Conservation (phyloP, 1,140 invertebrate genomes). For the Drosophila tsacasi region DNA sequence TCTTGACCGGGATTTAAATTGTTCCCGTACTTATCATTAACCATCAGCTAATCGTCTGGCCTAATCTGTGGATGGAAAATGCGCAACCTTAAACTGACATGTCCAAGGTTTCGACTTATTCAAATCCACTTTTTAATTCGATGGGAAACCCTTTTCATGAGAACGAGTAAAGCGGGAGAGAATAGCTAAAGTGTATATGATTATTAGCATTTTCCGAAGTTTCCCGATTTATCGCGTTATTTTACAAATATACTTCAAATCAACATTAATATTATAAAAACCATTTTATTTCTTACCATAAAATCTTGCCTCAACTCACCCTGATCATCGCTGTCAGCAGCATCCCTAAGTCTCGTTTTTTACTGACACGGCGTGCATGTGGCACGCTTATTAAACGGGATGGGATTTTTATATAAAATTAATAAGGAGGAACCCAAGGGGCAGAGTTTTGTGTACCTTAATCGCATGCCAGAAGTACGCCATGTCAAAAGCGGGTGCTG, state of each 20-base stretch:
- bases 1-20: conserved; percentile 13
- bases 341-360: conserved; percentile 62
- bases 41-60: conserved; percentile 15
- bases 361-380: conserved; percentile 25
- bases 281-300: neutral
- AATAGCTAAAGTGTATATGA: too few species aligned
- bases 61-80: conserved; percentile 57
- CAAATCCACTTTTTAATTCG: conserved; percentile 64
- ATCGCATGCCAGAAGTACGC: conserved; percentile 43
- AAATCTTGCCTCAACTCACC: conserved; percentile 4
- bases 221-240: neutral
- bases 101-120: conserved; percentile 4
- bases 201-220: neutral
- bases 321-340: conserved; percentile 30
- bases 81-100: conserved; percentile 20
- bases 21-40: conserved; percentile 10
- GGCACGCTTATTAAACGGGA: conserved; percentile 19
- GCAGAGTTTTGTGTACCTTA: neutral
- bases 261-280: neutral
- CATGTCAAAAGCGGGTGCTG: conserved; percentile 5
- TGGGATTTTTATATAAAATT: conserved; percentile 69
- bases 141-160: conserved; percentile 40
- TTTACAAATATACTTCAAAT: conserved; percentile 9
- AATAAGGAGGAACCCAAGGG: conserved; percentile 33
- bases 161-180: neutral